These are phyloP conservation scores for Lemur catta DNA, from an alignment of 2,797 vertebrate genomes.

Conservation along the genomic window DNA sequence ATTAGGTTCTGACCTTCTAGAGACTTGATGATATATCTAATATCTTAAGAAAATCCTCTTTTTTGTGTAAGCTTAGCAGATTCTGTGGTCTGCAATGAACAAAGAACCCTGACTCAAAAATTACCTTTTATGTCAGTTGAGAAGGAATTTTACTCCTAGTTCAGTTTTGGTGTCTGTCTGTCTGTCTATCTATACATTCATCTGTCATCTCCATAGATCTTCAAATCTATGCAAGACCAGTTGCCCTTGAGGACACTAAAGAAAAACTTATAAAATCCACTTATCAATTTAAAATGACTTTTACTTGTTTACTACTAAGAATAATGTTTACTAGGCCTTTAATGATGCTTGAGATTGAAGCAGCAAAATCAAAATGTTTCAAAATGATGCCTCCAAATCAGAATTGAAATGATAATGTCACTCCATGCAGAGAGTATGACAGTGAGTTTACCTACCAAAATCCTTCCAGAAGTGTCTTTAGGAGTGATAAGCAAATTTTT, in stretches of 20 bases:
- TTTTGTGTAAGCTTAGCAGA: background rate
- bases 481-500: constrained; percentile 75
- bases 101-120: background rate
- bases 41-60: background rate
- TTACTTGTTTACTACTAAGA: background rate
- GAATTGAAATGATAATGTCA: background rate
- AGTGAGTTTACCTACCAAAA: constrained; percentile 76
- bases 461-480: background rate
- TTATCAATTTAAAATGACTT: background rate
- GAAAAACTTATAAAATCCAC: background rate
- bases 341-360: background rate
- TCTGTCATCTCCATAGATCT: background rate
- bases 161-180: background rate
- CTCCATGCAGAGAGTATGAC: background rate
- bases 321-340: background rate
- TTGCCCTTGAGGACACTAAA: background rate
- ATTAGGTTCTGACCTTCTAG: background rate
- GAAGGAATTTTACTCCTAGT: background rate
- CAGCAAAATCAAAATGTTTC: background rate
- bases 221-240: background rate
- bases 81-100: background rate
- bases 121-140: background rate
- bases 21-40: background rate
- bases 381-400: background rate
- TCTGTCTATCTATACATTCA: background rate